A percentile compares a stretch with the other conserved stretches of the same genome.
Evolutionary conservation across 2,888 invertebrate genomes (phyloP).

Genomic region (Dascillus cervinus): DNA sequence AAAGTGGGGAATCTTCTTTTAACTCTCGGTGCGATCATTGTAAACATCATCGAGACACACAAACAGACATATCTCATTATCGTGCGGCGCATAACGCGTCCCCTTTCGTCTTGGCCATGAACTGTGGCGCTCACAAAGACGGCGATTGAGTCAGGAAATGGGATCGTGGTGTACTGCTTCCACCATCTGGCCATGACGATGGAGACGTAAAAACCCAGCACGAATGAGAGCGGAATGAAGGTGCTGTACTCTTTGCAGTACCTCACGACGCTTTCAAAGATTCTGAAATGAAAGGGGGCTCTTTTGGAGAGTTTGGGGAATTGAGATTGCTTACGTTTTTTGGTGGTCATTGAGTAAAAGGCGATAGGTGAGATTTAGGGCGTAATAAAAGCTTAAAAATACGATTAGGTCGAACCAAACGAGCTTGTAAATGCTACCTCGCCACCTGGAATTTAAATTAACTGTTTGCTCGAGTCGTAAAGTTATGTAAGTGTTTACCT

Average conservation of each 20-base stretch:
- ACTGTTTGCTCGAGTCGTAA: no score
- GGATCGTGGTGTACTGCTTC: constrained; percentile 74
- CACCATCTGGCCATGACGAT: constrained; percentile 92
- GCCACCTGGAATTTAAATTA: constrained; percentile 65
- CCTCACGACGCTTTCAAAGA: constrained; percentile 72
- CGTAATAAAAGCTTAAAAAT: constrained; percentile 71
- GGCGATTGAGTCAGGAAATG: constrained; percentile 81
- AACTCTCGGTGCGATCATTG: constrained; percentile 79
- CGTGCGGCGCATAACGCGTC: constrained; percentile 73
- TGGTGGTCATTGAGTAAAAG: constrained; percentile 58
- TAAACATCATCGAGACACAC: constrained; percentile 79
- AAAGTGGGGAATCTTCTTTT: constrained; percentile 83
- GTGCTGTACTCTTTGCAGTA: constrained; percentile 83
- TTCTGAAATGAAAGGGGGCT: constrained; percentile 43
- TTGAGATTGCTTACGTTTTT: constrained; percentile 52
- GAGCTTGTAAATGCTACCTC: constrained; percentile 89
- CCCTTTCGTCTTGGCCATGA: constrained; percentile 76
- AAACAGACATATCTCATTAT: constrained; percentile 79
- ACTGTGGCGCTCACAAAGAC: constrained; percentile 80
- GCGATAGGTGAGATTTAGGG: constrained; percentile 71
- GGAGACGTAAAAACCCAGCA: constrained; percentile 88
- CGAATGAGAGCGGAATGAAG: constrained; percentile 86
- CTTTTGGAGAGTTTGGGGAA: constrained; percentile 1
- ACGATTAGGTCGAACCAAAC: constrained; percentile 83
- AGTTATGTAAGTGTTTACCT: no score